Percentiles rank a stretch among this genome's conserved stretches.
Conservation (phyloP, 2,888 invertebrate species). For the Temnothorax unifasciatus region DNA sequence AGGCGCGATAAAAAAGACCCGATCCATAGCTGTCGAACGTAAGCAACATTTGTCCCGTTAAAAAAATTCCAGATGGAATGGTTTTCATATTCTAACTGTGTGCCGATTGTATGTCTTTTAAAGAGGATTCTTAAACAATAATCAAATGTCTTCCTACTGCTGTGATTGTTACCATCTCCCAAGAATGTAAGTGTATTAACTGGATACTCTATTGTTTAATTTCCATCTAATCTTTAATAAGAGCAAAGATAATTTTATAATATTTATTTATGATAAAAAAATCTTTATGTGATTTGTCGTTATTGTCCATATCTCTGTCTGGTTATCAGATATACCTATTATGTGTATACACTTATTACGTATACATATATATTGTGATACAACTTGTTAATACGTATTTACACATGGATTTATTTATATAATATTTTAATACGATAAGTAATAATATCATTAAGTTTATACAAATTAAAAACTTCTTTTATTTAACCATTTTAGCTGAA, state of each 20-base stretch:
- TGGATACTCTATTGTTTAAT: constrained; percentile 40
- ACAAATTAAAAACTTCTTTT: constrained; percentile 30
- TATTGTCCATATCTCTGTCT: not conserved
- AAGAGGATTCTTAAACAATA: constrained; percentile 71
- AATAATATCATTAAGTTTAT: constrained; percentile 6
- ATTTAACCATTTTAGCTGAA: constrained; percentile 88
- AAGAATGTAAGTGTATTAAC: constrained; percentile 82
- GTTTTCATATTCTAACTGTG: constrained; percentile 63
- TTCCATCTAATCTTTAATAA: constrained; percentile 32
- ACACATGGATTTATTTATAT: not conserved
- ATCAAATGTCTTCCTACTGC: constrained; percentile 77
- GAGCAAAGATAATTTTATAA: not conserved
- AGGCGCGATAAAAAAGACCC: constrained; percentile 97
- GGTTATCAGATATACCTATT: not conserved
- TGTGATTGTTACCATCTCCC: constrained; percentile 76
- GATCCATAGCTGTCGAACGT: constrained; percentile 97
- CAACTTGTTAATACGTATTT: not conserved
- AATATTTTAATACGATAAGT: constrained; percentile 23
- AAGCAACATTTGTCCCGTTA: constrained; percentile 84
- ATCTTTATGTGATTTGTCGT: not conserved
- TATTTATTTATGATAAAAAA: not conserved
- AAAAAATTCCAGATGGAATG: constrained; percentile 9
- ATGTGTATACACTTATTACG: not conserved
- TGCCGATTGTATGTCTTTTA: constrained; percentile 72
- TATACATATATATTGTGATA: not conserved